phyloP scores from a whole-genome alignment of 2,888 invertebrate species.

The Drosophila mercatorum region DNA sequence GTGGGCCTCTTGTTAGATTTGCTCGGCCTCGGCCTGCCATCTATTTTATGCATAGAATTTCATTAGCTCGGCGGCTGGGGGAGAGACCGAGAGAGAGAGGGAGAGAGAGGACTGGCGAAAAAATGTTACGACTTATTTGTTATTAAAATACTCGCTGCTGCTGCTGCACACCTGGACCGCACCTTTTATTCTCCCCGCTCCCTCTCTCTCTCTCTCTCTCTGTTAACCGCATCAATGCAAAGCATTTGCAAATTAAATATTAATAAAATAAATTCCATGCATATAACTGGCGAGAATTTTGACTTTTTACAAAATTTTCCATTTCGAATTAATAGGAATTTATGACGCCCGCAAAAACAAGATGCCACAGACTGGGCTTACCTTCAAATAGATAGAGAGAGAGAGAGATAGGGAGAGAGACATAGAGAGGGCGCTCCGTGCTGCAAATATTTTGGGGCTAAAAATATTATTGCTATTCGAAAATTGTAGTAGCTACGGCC shows the following conservation, averaged over 20 bases:
- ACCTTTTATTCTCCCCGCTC: conserved; percentile 2
- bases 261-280: conserved; percentile 62
- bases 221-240: conserved; percentile 25
- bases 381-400: conserved; percentile 26
- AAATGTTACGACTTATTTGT: conserved; percentile 34
- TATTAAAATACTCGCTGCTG: conserved; percentile 14
- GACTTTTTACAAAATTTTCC: conserved; percentile 65
- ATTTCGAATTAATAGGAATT: conserved; percentile 79
- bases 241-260: conserved; percentile 68
- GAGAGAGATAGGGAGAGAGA: background rate
- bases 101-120: background rate
- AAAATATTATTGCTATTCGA: conserved; percentile 79
- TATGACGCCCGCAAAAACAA: conserved; percentile 56
- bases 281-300: conserved; percentile 34
- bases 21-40: conserved; percentile 2
- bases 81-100: background rate
- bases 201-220: too few relatives aligned
- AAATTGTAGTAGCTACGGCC: conserved; percentile 55
- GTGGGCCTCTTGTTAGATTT: conserved; percentile 8
- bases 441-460: conserved; percentile 57
- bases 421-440: conserved; percentile 1
- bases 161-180: conserved; percentile 36
- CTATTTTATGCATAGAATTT: conserved; percentile 62
- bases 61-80: conserved; percentile 32
- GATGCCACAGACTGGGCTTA: conserved; percentile 22